Evolutionary conservation across 92 coral and sea anemone species (phyloP), one percentile per base, ranked within the genome.

Genomic region (Paragorgia papillata): DNA sequence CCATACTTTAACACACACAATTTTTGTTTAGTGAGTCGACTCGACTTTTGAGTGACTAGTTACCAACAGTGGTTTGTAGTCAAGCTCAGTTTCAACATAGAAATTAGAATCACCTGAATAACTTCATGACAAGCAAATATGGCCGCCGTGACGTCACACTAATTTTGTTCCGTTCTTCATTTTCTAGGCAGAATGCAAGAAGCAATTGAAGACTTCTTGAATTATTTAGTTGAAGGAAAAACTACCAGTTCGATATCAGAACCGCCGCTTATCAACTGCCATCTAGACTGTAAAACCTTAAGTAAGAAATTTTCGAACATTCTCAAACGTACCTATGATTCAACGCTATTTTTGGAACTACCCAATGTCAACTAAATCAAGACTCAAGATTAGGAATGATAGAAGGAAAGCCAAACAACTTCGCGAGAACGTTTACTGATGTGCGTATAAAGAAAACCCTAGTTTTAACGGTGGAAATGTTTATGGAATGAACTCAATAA

Each of bases 251-350:
- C 3, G 15, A 56, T 56, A 56, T 22, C 62, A 22, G 62, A 56
- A 17, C 62, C 30, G 9, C 62, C 62, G 28, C 62, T 56, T 56
- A 29, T 56, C 3, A 56, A 56, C 18, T 56, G 62, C 30, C 30
- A 56, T 3, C 30, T 56, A 8, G 18, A 56, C 30, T 13, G 62
- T 56, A 56, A 56, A 56, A 56, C 62, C 2, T 17, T 56, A 17
- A 22, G 13, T 22, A 13, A 2, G 62, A 56, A 28, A 56, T 56
- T 22, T 56, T 56, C 62, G 62, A 56, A 56, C 14, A 22, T 56
- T 22, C 14, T 56, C 30, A 56, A 22, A 3, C 28, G 29, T 9
- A 10, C 22, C 17, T 13, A 56, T 56, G 17, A 56, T 14, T 56
- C 62, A 22, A 9, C 62, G 30, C 9, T 3, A 4, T 56, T 56